A percentile compares a stretch with the other conserved stretches of the same genome.
Conservation (phyloP, 2,888 invertebrate species). For the Drosophila algonquin region DNA sequence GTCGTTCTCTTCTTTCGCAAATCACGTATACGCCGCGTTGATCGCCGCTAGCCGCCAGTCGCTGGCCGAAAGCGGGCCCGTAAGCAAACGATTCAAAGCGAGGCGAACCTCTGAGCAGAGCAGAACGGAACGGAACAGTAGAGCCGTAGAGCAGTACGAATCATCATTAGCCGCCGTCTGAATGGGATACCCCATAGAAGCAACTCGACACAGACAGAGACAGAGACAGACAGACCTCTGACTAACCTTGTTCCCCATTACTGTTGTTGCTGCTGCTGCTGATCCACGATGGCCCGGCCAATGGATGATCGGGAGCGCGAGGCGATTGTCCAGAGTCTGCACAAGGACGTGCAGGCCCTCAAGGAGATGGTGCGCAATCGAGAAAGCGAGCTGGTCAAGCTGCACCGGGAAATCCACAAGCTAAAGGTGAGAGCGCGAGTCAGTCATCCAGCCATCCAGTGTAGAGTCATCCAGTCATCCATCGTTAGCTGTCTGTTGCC, state of each 20-base stretch:
- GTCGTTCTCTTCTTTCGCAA: conserved; percentile 28
- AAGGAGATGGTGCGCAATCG: conserved; percentile 85
- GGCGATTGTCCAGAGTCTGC: conserved; percentile 84
- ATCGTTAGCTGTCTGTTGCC: conserved; percentile 56
- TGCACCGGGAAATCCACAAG: conserved; percentile 89
- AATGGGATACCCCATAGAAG: conserved; percentile 22
- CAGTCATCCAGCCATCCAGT: neutral
- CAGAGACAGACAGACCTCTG: neutral
- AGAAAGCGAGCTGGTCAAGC: conserved; percentile 86
- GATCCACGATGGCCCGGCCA: conserved; percentile 54
- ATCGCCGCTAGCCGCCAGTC: conserved; percentile 58
- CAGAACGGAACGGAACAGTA: conserved; percentile 12
- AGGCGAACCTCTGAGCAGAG: conserved; percentile 19
- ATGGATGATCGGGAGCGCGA: conserved; percentile 64
- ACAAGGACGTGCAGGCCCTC: conserved; percentile 86
- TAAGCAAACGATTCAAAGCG: neutral
- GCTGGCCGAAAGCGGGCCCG: conserved; percentile 42
- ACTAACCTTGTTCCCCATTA: neutral
- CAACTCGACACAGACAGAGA: neutral
- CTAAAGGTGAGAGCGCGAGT: conserved; percentile 54
- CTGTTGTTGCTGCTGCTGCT: no score
- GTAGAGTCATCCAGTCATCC: conserved; percentile 19
- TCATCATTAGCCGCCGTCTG: conserved; percentile 11
- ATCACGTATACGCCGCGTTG: conserved; percentile 69
- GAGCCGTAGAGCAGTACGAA: conserved; percentile 11